These are phyloP conservation scores for Poeciliopsis turrubarensis DNA, from an alignment of 2,113 vertebrate genomes.

Conservation along the genomic window DNA sequence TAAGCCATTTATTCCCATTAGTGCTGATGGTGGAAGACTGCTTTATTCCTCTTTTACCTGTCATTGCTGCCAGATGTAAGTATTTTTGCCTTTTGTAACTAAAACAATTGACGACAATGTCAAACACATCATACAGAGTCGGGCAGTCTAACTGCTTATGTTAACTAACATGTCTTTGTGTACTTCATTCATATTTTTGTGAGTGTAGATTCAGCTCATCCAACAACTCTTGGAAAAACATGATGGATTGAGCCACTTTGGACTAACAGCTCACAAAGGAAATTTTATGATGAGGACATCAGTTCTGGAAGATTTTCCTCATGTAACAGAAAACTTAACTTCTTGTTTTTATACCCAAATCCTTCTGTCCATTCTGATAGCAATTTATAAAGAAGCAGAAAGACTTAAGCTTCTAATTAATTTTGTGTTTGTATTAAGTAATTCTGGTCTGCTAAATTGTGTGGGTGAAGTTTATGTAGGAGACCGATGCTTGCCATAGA, in stretches of 20 bases:
- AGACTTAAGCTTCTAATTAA: constrained; percentile 54
- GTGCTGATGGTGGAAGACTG: constrained; percentile 56
- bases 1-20: constrained; percentile 75
- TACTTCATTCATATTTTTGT: constrained; percentile 39
- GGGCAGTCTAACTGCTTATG: constrained; percentile 50
- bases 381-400: constrained; percentile 40
- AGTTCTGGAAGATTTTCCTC: constrained; percentile 11
- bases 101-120: constrained; percentile 53
- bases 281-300: constrained; percentile 21
- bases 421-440: constrained; percentile 47
- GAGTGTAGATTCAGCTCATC: constrained; percentile 26
- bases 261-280: constrained; percentile 17
- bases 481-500: constrained; percentile 41
- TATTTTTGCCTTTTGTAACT: constrained; percentile 33
- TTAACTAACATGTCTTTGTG: constrained; percentile 26
- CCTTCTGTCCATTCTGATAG: not conserved
- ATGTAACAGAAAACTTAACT: not conserved
- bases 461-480: constrained; percentile 22
- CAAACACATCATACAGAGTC: constrained; percentile 41
- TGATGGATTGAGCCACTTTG: constrained; percentile 21
- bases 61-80: constrained; percentile 69
- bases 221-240: constrained; percentile 13
- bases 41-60: constrained; percentile 64
- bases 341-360: constrained; percentile 5
- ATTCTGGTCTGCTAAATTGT: constrained; percentile 31